Evolutionary conservation across 2,888 invertebrate species (phyloP).

Genomic region (Plagodis dolabraria): DNA sequence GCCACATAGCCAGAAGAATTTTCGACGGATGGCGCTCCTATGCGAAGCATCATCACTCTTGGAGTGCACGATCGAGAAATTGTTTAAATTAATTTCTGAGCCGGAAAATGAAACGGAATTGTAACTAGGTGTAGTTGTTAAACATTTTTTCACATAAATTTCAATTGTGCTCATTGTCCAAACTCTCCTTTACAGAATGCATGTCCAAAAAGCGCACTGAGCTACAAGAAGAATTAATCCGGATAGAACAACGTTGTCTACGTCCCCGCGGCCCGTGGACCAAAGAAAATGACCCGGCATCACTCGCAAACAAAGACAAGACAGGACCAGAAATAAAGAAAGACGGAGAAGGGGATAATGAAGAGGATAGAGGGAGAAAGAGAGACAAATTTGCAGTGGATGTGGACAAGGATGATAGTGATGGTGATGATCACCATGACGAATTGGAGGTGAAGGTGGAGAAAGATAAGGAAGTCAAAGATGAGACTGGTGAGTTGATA

Average conservation of each 20-base stretch:
- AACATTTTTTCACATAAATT: no score
- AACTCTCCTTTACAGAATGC: conserved; percentile 72
- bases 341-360: conserved; percentile 21
- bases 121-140: no score
- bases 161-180: no score
- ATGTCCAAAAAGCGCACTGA: conserved; percentile 87
- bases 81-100: no score
- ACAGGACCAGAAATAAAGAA: conserved; percentile 23
- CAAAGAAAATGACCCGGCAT: conserved; percentile 64
- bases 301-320: conserved; percentile 49
- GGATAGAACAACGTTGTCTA: conserved; percentile 85
- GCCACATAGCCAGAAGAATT: no score
- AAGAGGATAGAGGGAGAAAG: conserved; percentile 46
- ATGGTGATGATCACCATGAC: conserved; percentile 66
- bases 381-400: conserved; percentile 75
- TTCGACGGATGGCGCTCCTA: no score
- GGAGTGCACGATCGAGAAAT: no score
- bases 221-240: conserved; percentile 86
- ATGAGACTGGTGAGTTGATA: conserved; percentile 6
- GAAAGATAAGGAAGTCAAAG: conserved; percentile 13
- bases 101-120: no score
- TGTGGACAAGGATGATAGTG: conserved; percentile 77
- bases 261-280: conserved; percentile 58
- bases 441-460: conserved; percentile 37
- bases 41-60: no score